These are phyloP conservation scores for Hoplias malabaricus DNA, from an alignment of 2,113 vertebrate species.

Conservation along the genomic window DNA sequence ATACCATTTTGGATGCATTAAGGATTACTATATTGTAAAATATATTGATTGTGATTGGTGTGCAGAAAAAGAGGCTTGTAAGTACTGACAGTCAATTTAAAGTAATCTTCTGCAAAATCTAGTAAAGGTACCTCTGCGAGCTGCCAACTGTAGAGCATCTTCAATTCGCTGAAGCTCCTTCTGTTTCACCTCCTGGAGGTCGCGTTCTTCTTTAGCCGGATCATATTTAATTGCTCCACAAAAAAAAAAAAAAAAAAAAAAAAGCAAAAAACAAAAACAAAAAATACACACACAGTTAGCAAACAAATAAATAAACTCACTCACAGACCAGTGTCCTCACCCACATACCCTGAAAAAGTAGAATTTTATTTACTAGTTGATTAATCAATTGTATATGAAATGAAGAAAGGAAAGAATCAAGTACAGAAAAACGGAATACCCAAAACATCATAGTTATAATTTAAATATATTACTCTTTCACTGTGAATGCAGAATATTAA, in stretches of 20 bases:
- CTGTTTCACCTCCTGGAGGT: conserved; percentile 89
- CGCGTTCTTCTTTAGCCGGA: conserved; percentile 88
- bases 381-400: not conserved
- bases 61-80: too few species aligned
- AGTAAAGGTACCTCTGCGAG: conserved; percentile 80
- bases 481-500: too few species aligned
- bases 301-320: not conserved
- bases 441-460: too few species aligned
- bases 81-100: not conserved
- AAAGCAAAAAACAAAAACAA: conserved; percentile 43
- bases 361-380: not conserved
- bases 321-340: not conserved
- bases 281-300: not conserved
- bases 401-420: not conserved
- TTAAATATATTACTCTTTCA: too few species aligned
- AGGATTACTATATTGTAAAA: too few species aligned
- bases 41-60: too few species aligned
- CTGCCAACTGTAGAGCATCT: conserved; percentile 85
- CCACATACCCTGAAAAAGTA: not conserved
- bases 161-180: conserved; percentile 90
- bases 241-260: conserved; percentile 34
- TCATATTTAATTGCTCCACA: conserved; percentile 88
- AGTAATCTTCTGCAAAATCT: not conserved
- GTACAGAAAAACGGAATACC: not conserved
- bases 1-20: too few species aligned